Evolutionary conservation across 2,888 invertebrate species (phyloP), one percentile per base, ranked within the genome.

Genomic region (Dryobotodes eremita): DNA sequence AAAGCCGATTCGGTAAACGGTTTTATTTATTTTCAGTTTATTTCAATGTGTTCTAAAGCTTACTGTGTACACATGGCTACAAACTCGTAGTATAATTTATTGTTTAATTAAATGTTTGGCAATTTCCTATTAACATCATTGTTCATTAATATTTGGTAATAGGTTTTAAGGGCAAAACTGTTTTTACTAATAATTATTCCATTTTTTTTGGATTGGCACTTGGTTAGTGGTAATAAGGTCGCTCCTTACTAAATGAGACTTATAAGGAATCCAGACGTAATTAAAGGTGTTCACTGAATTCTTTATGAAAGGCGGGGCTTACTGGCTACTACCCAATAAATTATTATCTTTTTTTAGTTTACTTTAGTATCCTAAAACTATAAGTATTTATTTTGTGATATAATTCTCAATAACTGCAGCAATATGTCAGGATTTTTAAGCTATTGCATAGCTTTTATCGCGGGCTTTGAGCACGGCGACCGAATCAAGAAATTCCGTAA

Each of bases 1-100:
- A 31, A 83, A 83, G 10, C 71, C 6, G 71, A 66, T 65, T 57
- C 20, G 2, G 61, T 31, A 48, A 80, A 71, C 23, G n/a, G n/a
- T 26, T 66, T 42, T 48, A 77, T 83, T 68, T 50, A 71, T 77
- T 68, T 68, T 53, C 3, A 13, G 68, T 71, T 62, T 53, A 71
- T 48, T 71, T 71, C 11, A 11, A 57, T 36, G 11, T 75, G 36
- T 36, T 70, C 55, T 36, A 5, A 46, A 53, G 7, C n/a, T 13
- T 26, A 31, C n/a, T 50, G n/a, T 71, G 31, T 11, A 31, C 2
- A 6, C 8, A 17, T 13, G 11, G 7, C 17, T 36, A 57, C 55
- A 77, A 57, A 46, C 57, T 26, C 11, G 36, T 71, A 7, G 4
- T 23, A 17, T 17, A 59, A 66, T 36, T 36, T 36, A 36, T 48